Evolutionary conservation across 2,888 invertebrate genomes (phyloP), one percentile per base, ranked within the genome.

Genomic region (Brachyptera putata): DNA sequence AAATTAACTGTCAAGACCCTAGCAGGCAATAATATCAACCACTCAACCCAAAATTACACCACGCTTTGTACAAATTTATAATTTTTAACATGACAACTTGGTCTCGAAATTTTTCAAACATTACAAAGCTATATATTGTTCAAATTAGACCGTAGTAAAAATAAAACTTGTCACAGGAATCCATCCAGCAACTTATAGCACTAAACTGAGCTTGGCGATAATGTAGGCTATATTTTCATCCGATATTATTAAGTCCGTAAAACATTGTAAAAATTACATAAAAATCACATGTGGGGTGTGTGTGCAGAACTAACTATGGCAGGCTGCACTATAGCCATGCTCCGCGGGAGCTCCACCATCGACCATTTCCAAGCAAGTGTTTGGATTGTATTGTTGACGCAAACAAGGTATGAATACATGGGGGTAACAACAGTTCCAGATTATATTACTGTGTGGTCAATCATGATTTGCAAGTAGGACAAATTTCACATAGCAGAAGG

Each of bases 101-200:
- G 61, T 62, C 60, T 64, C 43, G 46, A 36, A 30, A 39, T 61
- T 58, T 53, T 61, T 58, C 60, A 60, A 50, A 50, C 60, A 61
- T 61, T 64, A 64, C 64, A 64, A 64, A 64, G 64, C 63, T 64
- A 64, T 57, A 61, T 57, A 64, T 58, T 62, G 57, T 63, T 64
- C 63, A 64, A 64, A 64, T 64, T 63, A 64, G 64, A 64, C 63
- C 63, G 61, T 64, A 64, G 62, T 64, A 64, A 64, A 62, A 64
- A 64, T 60, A 50, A 64, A 64, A 64, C 56, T 60, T 48, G 49
- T 56, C 61, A 58, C 59, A 41, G 37, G 30, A 63, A 60, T 57
- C 53, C n/a, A 58, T 57, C 58, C 60, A 55, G 63, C 61, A 63
- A 64, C 61, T 53, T 46, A 61, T 57, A 64, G 63, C 60, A 62